Evolutionary conservation across 2,797 vertebrate species (phyloP).

Genomic region (Dendrocincla tyrannina): DNA sequence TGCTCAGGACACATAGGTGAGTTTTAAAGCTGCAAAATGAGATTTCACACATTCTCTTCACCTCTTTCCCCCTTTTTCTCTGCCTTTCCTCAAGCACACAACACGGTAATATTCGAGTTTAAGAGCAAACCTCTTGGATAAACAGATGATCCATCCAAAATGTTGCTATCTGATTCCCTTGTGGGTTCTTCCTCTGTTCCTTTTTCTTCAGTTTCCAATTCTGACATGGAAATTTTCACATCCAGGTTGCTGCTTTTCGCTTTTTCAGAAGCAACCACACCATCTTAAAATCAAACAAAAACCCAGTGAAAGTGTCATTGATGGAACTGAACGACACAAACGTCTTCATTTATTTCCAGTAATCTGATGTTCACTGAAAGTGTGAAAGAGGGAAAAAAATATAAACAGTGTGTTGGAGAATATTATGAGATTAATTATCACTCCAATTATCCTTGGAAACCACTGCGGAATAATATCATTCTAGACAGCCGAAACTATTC

Average conservation of each 20-base stretch:
- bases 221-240: background rate
- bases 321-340: background rate
- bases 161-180: constrained; percentile 22
- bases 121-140: constrained; percentile 61
- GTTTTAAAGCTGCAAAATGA: background rate
- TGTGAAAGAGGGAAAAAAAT: background rate
- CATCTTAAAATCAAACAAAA: constrained; percentile 35
- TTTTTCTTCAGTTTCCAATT: constrained; percentile 54
- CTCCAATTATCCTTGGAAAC: background rate
- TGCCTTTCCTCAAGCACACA: background rate
- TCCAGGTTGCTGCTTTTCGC: background rate
- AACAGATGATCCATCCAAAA: constrained; percentile 50
- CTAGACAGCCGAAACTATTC: background rate
- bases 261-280: background rate
- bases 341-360: background rate
- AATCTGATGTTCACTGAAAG: background rate
- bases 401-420: background rate
- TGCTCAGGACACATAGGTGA: background rate
- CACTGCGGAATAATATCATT: background rate
- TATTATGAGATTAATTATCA: background rate
- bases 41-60: background rate
- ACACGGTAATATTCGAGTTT: background rate
- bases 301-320: background rate
- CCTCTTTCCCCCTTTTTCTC: background rate
- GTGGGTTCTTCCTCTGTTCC: background rate